phyloP scores from a whole-genome alignment of 1,140 invertebrate genomes.

The Andrena cerasifolii region DNA sequence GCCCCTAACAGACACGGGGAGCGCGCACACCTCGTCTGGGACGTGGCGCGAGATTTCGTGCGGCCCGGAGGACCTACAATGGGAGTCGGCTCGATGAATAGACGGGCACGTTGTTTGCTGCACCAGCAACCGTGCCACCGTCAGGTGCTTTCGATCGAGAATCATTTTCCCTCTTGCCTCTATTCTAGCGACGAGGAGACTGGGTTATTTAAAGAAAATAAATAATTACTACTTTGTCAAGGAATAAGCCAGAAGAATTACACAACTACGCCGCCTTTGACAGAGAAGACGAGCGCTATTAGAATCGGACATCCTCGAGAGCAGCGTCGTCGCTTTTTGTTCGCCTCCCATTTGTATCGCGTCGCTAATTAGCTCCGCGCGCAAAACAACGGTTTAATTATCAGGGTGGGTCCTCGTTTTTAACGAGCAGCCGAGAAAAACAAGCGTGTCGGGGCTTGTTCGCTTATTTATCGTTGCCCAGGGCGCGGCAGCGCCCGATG shows the following conservation, averaged over 20 bases:
- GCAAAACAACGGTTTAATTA: slow-evolving; percentile 40
- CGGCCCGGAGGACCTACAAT: slow-evolving; percentile 70
- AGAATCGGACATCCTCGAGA: background rate
- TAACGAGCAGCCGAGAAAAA: background rate
- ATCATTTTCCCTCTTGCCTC: too few species aligned
- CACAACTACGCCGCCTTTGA: background rate
- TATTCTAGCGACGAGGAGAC: background rate
- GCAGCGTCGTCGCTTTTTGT: slow-evolving; percentile 6
- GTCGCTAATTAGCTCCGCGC: slow-evolving; percentile 31
- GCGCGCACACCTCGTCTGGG: slow-evolving; percentile 1
- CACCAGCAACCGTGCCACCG: slow-evolving; percentile 48
- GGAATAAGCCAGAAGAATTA: slow-evolving; percentile 9
- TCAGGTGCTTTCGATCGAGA: slow-evolving; percentile 12
- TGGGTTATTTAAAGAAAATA: background rate
- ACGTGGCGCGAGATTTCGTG: slow-evolving; percentile 68
- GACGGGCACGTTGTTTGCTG: slow-evolving; percentile 70
- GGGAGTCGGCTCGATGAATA: slow-evolving; percentile 67
- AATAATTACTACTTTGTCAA: background rate
- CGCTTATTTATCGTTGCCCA: slow-evolving; percentile 22
- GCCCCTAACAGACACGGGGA: slow-evolving; percentile 50
- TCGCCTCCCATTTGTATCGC: slow-evolving; percentile 13
- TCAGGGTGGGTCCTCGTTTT: slow-evolving; percentile 18
- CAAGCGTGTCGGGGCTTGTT: background rate
- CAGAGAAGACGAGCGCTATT: background rate
- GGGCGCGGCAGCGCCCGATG: too few species aligned